Evolutionary conservation across 2,888 invertebrate species (phyloP), one percentile per base, ranked within the genome.

Genomic region (Aethes cnicana): DNA sequence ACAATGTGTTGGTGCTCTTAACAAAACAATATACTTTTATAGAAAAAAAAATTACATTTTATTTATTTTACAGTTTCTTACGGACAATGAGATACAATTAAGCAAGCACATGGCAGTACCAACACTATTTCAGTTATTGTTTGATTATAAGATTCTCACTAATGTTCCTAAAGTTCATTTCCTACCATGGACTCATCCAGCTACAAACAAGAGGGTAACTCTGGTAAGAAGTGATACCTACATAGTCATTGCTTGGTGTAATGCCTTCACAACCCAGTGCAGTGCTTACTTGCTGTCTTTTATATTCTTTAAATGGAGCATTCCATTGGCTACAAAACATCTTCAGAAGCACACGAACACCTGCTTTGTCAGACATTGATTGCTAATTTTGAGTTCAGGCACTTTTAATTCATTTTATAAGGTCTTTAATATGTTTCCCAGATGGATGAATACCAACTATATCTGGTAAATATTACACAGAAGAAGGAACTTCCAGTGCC

Each of bases 101-200:
- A 93, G 92, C 55, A 90, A 92, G 58, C 93, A 94, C 62, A 90
- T 92, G 60, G 78, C 91, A 3, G 72, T 88, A 8, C 90, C 92
- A 36, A 90, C 94, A 17, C 69, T 95, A 14, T 94, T 94, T 66
- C 93, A 94, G 78, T 73, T 92, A 33, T 81, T 95, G 23, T 95
- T 95, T 72, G 90, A 94, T 59, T 89, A 81, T 62, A 83, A 92
- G 66, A 70, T 93, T 11, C 72, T 95, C 8, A 90, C 90, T 2
- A 91, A 89, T 70, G 80, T 94, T 54, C 92, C 93, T 0, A 90
- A 92, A 55, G 83, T 91, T n/a, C 90, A 92, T 37, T 95, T 93
- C 73, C 64, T 94, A 39, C 95, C 95, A 1, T 92, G 92, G 92
- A 90, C 90, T 58, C 68, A 65, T 12, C 73, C 76, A 47, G 64